Percentiles rank a stretch among this genome's conserved stretches.
Conservation (phyloP, 2,888 invertebrate genomes). For the Sinelater perroti region DNA sequence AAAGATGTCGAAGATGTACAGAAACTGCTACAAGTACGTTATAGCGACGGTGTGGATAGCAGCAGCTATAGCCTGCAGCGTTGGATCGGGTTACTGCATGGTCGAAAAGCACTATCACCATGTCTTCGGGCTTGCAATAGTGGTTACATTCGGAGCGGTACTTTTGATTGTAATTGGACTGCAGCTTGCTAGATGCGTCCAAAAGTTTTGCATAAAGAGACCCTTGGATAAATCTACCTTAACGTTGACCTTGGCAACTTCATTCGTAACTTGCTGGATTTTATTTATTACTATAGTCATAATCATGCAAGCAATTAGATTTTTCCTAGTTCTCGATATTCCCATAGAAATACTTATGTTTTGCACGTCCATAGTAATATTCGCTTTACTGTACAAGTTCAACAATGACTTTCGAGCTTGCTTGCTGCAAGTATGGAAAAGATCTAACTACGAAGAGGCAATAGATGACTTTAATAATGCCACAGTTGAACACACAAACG, state of each 20-base stretch:
- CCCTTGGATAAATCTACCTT: not conserved
- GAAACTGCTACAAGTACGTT: not conserved
- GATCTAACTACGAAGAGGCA: not conserved
- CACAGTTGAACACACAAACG: not conserved
- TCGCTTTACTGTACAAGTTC: conserved; percentile 5
- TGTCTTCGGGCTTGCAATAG: too few relatives aligned
- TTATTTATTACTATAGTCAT: too few relatives aligned
- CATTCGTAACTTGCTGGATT: not conserved
- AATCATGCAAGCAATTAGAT: too few relatives aligned
- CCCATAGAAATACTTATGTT: conserved; percentile 6
- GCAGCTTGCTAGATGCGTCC: not conserved
- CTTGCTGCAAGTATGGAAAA: conserved; percentile 3
- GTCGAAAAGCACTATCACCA: too few relatives aligned
- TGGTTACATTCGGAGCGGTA: not conserved
- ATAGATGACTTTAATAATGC: not conserved
- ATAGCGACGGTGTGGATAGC: conserved; percentile 14
- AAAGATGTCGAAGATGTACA: conserved; percentile 1
- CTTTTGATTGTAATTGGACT: conserved; percentile 10
- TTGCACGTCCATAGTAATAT: conserved; percentile 19
- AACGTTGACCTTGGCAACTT: not conserved
- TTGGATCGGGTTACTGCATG: conserved; percentile 7
- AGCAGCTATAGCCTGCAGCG: not conserved
- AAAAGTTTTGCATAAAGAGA: not conserved
- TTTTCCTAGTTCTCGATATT: too few relatives aligned
- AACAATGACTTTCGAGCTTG: conserved; percentile 17